Evolutionary conservation across 2,113 vertebrate genomes (phyloP).

Genomic region (Poecilia latipinna): DNA sequence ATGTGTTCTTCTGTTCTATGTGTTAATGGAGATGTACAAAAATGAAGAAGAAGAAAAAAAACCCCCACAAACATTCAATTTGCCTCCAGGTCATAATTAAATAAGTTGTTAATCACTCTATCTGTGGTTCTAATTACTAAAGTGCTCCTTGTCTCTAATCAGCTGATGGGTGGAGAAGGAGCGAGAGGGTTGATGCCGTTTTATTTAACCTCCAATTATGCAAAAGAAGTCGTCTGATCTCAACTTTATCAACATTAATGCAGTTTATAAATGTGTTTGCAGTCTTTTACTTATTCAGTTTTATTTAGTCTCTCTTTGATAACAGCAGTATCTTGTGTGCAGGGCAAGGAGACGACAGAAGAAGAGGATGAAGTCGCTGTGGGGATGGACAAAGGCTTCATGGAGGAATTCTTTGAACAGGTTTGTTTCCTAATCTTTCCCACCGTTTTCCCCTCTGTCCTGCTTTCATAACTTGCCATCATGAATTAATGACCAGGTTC

Average conservation of each 20-base stretch:
- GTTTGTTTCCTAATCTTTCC: conserved; percentile 64
- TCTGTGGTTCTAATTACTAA: conserved; percentile 63
- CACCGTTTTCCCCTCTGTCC: not conserved
- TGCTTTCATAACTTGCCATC: conserved; percentile 8
- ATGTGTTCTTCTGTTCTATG: not conserved
- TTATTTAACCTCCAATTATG: conserved; percentile 42
- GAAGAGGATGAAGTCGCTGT: conserved; percentile 91
- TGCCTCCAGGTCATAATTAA: conserved; percentile 44
- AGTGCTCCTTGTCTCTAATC: conserved; percentile 48
- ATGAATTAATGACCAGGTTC: conserved; percentile 5
- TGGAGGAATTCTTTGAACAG: conserved; percentile 97
- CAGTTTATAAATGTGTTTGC: not conserved
- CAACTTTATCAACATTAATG: not conserved
- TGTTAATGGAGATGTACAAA: not conserved
- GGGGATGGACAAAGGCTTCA: conserved; percentile 90
- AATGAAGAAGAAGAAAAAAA: not conserved
- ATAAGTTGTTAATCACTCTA: conserved; percentile 61
- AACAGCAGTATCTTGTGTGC: conserved; percentile 16
- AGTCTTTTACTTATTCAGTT: not conserved
- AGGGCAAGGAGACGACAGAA: conserved; percentile 87
- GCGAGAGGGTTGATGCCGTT: conserved; percentile 1
- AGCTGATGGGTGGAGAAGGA: conserved; percentile 33
- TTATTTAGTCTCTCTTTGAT: not conserved
- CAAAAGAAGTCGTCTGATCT: not conserved
- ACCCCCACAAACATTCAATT: not conserved